Evolutionary conservation across 2,113 vertebrate species (phyloP), one percentile per base, ranked within the genome.

Genomic region (Boulengeromyrus knoepffleri): DNA sequence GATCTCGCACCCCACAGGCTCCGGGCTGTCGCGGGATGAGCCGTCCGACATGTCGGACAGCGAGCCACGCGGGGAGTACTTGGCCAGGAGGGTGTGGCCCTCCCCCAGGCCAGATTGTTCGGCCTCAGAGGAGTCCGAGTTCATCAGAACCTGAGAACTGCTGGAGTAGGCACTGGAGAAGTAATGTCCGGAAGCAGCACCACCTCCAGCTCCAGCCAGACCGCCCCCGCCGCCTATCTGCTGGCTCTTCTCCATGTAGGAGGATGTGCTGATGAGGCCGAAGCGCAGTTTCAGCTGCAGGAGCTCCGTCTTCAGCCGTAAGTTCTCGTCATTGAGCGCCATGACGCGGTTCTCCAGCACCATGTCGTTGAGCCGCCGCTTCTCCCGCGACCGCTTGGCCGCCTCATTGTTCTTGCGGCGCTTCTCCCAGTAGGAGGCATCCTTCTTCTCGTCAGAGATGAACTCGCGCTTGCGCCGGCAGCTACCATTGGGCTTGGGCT

Each of bases 391-490:
- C 15, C 97, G 95, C 89, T 97, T 97, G 86, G 97, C 97, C 0
- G 97, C 97, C 90, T 97, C 96, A 0, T 97, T 97, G 94, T 97
- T 97, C 95, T 97, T 97, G 91, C 96, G 94, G 1, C 96, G 93
- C 89, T 97, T 97, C 92, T 97, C 97, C 96, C 96, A 97, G 85
- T 97, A 97, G 50, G 94, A 96, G 62, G 95, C 96, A 24, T 97
- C 96, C 92, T 97, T 97, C 92, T 97, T 96, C 93, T 97, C 96
- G 31, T 96, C 96, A 0, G 96, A 96, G 88, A 97, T 97, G 90
- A 97, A 97, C 93, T 97, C 96, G 0, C 97, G 93, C 93, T 97
- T 97, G 89, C 96, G 95, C 3, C 96, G 94, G 88, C 95, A 95
- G 36, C 91, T 91, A 74, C 92, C 42, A 15, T 66, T 94, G 5